Percentiles rank a stretch among this genome's conserved stretches.
phyloP scores from a whole-genome alignment of 2,888 invertebrate genomes.

The Cyaniris semiargus region DNA sequence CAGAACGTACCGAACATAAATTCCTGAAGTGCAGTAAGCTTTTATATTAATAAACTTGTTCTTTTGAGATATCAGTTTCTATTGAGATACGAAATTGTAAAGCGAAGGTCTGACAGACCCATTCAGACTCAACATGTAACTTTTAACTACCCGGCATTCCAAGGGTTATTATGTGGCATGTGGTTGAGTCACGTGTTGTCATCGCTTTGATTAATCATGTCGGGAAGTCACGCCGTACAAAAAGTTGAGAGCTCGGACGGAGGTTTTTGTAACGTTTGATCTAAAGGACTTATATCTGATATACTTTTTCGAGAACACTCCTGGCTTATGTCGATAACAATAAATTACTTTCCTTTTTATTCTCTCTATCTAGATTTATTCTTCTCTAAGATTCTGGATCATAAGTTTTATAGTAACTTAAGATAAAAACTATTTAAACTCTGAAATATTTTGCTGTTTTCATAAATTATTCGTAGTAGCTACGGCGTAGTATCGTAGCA shows the following conservation, averaged over 20 bases:
- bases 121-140: neutral
- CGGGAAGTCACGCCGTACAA: conserved; percentile 67
- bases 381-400: neutral
- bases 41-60: neutral
- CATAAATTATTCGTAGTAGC: neutral
- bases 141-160: conserved; percentile 35
- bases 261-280: conserved; percentile 22
- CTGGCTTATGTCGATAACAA: neutral
- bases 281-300: neutral
- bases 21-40: too few relatives aligned
- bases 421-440: neutral
- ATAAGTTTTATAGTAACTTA: neutral
- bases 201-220: conserved; percentile 65
- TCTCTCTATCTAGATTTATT: neutral
- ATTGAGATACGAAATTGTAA: neutral
- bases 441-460: too few relatives aligned
- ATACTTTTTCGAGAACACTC: neutral
- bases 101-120: neutral
- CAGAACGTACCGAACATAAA: too few relatives aligned
- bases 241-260: conserved; percentile 47
- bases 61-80: neutral
- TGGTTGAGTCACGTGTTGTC: conserved; percentile 37
- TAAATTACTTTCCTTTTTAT: neutral
- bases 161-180: conserved; percentile 36
- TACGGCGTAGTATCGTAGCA: neutral